phyloP scores from a whole-genome alignment of 1,140 invertebrate species.

The Rhizoglyphus robini region DNA sequence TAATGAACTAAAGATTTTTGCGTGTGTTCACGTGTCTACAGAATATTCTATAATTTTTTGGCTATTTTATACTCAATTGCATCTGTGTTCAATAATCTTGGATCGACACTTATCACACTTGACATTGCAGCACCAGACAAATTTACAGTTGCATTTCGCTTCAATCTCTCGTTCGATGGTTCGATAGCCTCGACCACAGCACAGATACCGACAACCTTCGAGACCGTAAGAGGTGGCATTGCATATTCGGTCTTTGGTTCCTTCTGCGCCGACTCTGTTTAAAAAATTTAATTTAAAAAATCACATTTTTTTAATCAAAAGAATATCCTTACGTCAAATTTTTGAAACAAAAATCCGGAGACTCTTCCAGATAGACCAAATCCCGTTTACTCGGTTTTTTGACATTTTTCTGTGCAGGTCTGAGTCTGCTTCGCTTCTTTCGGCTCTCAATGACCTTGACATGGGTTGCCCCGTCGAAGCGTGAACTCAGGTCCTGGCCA shows the following conservation, averaged over 20 bases:
- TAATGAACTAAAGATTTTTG: too few relatives aligned
- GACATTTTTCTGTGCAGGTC: conserved; percentile 25
- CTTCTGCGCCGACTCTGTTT: conserved; percentile 57
- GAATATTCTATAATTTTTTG: too few relatives aligned
- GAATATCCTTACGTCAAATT: conserved; percentile 55
- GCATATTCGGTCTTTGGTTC: conserved; percentile 60
- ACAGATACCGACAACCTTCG: conserved; percentile 67
- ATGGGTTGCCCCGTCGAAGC: conserved; percentile 35
- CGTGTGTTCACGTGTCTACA: too few relatives aligned
- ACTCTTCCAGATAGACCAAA: conserved; percentile 65
- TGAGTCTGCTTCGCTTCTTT: conserved; percentile 22
- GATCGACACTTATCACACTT: conserved; percentile 62
- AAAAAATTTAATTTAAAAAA: background rate
- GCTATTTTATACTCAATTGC: too few relatives aligned
- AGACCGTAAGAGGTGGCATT: conserved; percentile 60
- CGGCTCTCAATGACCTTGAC: conserved; percentile 24
- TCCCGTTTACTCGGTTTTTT: conserved; percentile 37
- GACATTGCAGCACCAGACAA: conserved; percentile 89
- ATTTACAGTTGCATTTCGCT: conserved; percentile 78
- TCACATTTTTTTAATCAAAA: background rate
- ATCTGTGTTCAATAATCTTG: conserved; percentile 13
- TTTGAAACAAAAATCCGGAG: conserved; percentile 68
- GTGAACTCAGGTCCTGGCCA: conserved; percentile 33
- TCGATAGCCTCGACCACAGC: conserved; percentile 64
- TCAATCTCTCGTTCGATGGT: conserved; percentile 52